phyloP scores from a whole-genome alignment of 2,888 invertebrate species.

The Cacoxenus indagator region DNA sequence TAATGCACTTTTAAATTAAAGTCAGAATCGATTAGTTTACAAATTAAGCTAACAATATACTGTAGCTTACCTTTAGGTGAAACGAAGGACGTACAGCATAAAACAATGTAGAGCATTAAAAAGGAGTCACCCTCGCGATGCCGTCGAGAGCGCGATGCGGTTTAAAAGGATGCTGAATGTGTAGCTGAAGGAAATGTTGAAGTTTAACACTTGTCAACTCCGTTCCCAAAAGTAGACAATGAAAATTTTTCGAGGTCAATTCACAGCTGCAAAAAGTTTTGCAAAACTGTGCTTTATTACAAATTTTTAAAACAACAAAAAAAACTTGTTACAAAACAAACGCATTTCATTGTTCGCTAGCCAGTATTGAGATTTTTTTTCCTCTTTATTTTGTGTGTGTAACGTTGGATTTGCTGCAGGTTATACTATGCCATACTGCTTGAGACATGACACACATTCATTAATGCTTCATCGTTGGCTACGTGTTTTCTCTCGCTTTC shows the following conservation, averaged over 20 bases:
- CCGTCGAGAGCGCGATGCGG: not conserved
- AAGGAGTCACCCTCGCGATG: not conserved
- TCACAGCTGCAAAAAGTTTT: conserved; percentile 21
- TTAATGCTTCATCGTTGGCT: not conserved
- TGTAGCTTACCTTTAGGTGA: not conserved
- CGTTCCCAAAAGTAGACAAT: conserved; percentile 8
- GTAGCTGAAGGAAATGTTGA: not conserved
- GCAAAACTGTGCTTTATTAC: not conserved
- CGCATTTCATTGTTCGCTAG: not conserved
- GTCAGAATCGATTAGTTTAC: conserved; percentile 36
- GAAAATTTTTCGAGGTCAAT: conserved; percentile 1
- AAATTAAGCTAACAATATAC: not conserved
- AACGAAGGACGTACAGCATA: not conserved
- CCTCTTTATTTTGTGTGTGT: not conserved
- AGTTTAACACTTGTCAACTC: not conserved
- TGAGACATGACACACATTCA: not conserved
- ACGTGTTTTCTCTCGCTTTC: not conserved
- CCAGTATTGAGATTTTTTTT: not conserved
- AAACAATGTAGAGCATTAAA: not conserved
- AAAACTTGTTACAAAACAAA: conserved; percentile 17
- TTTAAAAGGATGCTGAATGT: not conserved
- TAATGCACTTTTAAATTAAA: conserved; percentile 45
- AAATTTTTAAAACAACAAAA: conserved; percentile 19
- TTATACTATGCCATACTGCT: not conserved
- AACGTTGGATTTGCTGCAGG: not conserved